Evolutionary conservation across 1,140 invertebrate genomes (phyloP), one percentile per base, ranked within the genome.

Genomic region (Drosophila mayri): DNA sequence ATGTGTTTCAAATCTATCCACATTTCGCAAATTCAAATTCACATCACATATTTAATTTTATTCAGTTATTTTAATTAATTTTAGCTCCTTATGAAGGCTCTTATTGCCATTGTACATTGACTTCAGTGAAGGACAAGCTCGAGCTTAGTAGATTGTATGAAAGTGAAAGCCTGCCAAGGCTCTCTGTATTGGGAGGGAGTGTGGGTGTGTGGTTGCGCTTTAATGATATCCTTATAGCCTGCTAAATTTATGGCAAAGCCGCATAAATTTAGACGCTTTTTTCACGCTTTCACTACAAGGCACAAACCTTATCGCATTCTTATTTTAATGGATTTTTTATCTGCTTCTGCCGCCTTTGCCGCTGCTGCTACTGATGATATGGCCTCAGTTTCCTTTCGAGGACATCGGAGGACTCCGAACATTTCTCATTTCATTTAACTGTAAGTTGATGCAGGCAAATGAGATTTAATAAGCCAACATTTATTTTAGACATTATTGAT

Each of bases 311-410:
- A 90, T 90, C 85, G 78, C 74, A 82, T 86, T 90, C 85, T 90
- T 91, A 91, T 91, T 90, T 90, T 90, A 90, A 90, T 90, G 86
- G 86, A 91, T 90, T 90, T 90, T 90, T 90, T 90, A 90, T 90
- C 86, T 68, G 67, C 50, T 41, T 25, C 58, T 67, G 80, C 52
- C 52, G 60, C 76, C 37, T 28, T 58, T 43, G 77, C 40, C n/a
- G 18, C 43, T 54, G 16, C 50, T 20, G 52, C 68, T 78, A 62
- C 55, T 88, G 77, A 78, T 90, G 86, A 82, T 86, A 70, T 82
- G 82, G 72, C 68, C 70, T 65, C 63, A 64, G 57, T 65, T 81
- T 68, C 57, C 67, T 58, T 46, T 52, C 46, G 59, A 65, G 71
- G 61, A 81, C 76, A 64, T 65, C 76, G 54, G 59, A 62, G 75